These are phyloP conservation scores for Diloba caeruleocephala DNA, from an alignment of 2,888 invertebrate genomes.

Conservation along the genomic window DNA sequence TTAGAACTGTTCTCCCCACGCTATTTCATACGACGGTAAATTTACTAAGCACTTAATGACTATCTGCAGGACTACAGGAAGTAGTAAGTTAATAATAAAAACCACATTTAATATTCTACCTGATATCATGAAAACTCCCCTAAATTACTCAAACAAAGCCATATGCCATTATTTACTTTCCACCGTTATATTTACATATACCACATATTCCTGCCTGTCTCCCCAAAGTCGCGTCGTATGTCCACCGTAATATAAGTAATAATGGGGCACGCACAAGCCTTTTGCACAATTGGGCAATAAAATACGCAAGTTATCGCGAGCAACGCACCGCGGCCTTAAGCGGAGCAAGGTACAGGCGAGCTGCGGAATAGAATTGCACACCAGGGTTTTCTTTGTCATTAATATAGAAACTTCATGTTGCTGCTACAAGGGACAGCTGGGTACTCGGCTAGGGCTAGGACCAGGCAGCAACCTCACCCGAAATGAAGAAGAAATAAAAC, in stretches of 20 bases:
- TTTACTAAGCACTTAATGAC: too few relatives aligned
- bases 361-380: too few relatives aligned
- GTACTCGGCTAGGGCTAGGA: too few relatives aligned
- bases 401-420: too few relatives aligned
- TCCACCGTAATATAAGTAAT: slow-evolving; percentile 53
- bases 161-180: slow-evolving; percentile 43
- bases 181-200: slow-evolving; percentile 32
- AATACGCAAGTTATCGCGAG: slow-evolving; percentile 69
- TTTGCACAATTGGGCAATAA: slow-evolving; percentile 61
- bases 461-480: too few relatives aligned
- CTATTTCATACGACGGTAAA: too few relatives aligned
- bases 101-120: too few relatives aligned
- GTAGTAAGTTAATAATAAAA: too few relatives aligned
- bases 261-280: slow-evolving; percentile 66
- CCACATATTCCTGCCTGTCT: slow-evolving; percentile 25
- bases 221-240: slow-evolving; percentile 31
- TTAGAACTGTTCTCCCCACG: too few relatives aligned
- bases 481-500: too few relatives aligned
- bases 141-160: slow-evolving; percentile 28
- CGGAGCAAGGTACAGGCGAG: slow-evolving; percentile 19
- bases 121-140: slow-evolving; percentile 16
- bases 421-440: not conserved
- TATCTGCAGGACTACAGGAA: too few relatives aligned
- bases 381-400: too few relatives aligned
- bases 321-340: slow-evolving; percentile 47